Evolutionary conservation across 1,140 invertebrate species (phyloP), one percentile per base, ranked within the genome.

Genomic region (Zaprionus ornatus): DNA sequence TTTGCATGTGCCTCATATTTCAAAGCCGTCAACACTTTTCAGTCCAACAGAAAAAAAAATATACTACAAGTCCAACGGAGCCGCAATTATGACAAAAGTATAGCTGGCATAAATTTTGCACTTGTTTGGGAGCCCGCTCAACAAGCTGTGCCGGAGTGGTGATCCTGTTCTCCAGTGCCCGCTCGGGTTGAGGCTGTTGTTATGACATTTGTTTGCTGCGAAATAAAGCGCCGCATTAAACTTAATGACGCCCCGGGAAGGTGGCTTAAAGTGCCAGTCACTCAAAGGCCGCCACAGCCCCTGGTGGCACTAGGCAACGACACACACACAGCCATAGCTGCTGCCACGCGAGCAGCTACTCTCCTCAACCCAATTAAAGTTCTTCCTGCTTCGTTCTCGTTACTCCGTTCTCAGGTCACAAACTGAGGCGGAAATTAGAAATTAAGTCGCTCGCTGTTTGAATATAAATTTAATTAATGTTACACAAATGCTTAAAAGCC

Each of bases 391-490:
- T 15, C 7, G 23, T 15, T 27, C 37, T 45, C 37, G n/a, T 19
- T 48, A 19, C 25, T 48, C 50, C 35, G 60, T 64, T 19, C 21
- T 37, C 69, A 66, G 68, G 55, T 75, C 67, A 52, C 71, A 68
- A 70, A 80, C 60, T 77, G 82, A 70, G 76, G 85, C 85, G 85
- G 85, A 90, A 90, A 90, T 90, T 90, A 90, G 85, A 90, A 90
- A 90, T 90, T 90, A 90, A 90, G 85, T 90, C 85, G 85, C 85
- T 87, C 85, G 85, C 85, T 80, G 85, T 90, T 90, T 90, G 85
- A 90, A 90, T 90, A 90, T 90, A 90, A 90, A 90, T 90, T 90
- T 90, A 90, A 90, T 90, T 90, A 90, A 90, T 90, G 85, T 90
- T 80, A 90, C 85, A 90, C 85, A 87, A 87, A 87, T 90, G 85